Evolutionary conservation across 2,797 vertebrate species (phyloP), one percentile per base, ranked within the genome.

Genomic region (Aulostomus chinensis): DNA sequence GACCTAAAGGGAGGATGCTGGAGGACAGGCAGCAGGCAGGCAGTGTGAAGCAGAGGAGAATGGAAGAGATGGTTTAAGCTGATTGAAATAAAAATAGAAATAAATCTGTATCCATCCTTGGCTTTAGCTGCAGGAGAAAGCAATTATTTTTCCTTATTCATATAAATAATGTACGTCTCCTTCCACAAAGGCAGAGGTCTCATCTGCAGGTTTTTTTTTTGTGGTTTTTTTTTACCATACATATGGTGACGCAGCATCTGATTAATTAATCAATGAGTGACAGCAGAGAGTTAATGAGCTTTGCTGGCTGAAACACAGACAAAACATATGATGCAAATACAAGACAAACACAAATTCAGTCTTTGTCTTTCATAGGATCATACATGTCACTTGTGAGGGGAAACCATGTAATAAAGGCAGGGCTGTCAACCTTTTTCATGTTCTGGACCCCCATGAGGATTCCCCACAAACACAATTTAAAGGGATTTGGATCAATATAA

Each of bases 261-360:
- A 87, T 89, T 77, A 87, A 88, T 88, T 84, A 86, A 88, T 90
- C 84, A 86, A 78, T 86, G 85, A 78, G 47, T 80, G 83, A 81
- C 87, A 54, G 59, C 70, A 30, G 49, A 74, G 78, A 68, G 89
- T 88, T 86, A 83, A 86, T 90, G 77, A 64, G 54, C 56, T 65
- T 33, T 64, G 55, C 46, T 53, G 54, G 39, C 62, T 75, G 73
- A 85, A 63, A 52, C 55, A 42, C 54, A 34, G 77, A 66, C 73
- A 73, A 66, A 17, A 62, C 36, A 30, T 2, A 20, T 29, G 17
- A 33, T 9, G 17, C 8, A 43, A 30, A 53, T 2, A 15, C 24
- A 49, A 59, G n/a, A n/a, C n/a, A n/a, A n/a, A n/a, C n/a, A n/a
- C n/a, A n/a, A n/a, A n/a, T n/a, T n/a, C n/a, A n/a, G n/a, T n/a